Percentiles rank a stretch among this genome's conserved stretches.
These are phyloP conservation scores for Prunella strophiata DNA, from an alignment of 2,797 vertebrate genomes.

Conservation along the genomic window DNA sequence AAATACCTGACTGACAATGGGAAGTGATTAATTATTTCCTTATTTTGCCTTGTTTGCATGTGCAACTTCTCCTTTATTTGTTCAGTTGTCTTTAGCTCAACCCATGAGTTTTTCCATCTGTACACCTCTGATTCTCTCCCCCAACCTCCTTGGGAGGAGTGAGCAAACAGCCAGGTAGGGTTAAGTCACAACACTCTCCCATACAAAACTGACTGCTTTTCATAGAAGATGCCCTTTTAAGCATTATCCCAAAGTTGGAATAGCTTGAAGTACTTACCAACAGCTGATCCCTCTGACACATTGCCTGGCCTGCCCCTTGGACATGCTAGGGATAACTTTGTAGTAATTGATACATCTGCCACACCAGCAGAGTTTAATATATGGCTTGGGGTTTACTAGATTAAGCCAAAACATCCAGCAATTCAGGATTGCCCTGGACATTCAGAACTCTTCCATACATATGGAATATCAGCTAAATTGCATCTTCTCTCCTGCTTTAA, in stretches of 20 bases:
- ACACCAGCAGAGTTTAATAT: rapidly evolving
- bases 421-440: background rate
- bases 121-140: background rate
- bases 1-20: background rate
- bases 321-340: background rate
- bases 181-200: background rate
- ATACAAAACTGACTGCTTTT: background rate
- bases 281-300: background rate
- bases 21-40: background rate
- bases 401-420: background rate
- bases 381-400: background rate
- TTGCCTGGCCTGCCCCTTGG: background rate
- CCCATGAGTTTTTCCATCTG: background rate
- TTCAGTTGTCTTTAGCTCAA: background rate
- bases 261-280: background rate
- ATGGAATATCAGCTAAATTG: background rate
- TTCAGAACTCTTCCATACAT: background rate
- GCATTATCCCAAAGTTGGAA: background rate
- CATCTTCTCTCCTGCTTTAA: background rate
- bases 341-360: background rate
- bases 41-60: background rate
- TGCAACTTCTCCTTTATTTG: background rate
- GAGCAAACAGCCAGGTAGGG: rapidly evolving
- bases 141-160: too few relatives aligned
- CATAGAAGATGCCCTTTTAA: background rate